Evolutionary conservation across 2,113 vertebrate genomes (phyloP).

Genomic region (Sminthopsis crassicaudata): DNA sequence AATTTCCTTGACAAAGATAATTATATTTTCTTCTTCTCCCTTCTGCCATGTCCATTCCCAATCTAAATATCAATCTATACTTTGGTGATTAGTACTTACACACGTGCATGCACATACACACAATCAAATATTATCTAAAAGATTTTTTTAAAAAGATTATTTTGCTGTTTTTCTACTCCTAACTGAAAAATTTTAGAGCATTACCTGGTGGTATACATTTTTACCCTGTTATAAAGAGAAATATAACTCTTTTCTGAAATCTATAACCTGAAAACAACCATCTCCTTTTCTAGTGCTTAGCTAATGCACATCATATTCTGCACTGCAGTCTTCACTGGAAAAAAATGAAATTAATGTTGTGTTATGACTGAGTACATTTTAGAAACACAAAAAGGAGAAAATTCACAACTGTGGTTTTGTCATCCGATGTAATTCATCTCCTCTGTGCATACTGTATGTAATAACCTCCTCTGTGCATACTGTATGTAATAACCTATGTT

Average conservation of each 20-base stretch:
- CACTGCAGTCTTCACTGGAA: background rate
- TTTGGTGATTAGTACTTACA: background rate
- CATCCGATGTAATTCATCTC: background rate
- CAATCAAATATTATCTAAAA: background rate
- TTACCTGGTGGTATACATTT: background rate
- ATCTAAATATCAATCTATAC: background rate
- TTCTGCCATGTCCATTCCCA: background rate
- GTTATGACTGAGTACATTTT: background rate
- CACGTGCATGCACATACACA: background rate
- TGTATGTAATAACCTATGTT: background rate
- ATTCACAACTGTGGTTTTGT: background rate
- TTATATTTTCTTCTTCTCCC: background rate
- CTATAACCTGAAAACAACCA: too few relatives aligned
- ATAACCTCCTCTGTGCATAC: too few relatives aligned
- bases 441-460: background rate
- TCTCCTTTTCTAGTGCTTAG: background rate
- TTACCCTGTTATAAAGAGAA: background rate
- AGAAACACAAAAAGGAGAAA: background rate
- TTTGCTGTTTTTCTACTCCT: background rate
- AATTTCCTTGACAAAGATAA: background rate
- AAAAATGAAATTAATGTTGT: background rate
- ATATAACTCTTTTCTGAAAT: background rate
- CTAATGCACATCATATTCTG: too few relatives aligned
- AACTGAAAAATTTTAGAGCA: rapidly evolving
- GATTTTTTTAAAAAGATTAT: background rate